These are phyloP conservation scores for Apus apus DNA, from an alignment of 2,113 vertebrate species.

Conservation along the genomic window DNA sequence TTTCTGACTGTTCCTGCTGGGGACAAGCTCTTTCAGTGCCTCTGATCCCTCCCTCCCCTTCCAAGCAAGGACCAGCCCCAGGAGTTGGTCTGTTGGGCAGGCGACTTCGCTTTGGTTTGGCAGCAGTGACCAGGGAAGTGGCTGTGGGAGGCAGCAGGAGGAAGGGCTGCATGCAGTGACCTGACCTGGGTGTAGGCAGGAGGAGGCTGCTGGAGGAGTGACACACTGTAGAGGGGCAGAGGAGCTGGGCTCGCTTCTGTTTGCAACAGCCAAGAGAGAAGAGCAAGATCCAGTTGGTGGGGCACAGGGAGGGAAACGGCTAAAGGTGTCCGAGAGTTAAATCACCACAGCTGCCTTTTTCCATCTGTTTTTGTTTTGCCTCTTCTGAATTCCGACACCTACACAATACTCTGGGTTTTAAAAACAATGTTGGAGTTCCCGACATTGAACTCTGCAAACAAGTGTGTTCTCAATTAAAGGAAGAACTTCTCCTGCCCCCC, in stretches of 20 bases:
- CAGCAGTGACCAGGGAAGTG: too few species aligned
- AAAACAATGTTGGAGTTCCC: constrained; percentile 66
- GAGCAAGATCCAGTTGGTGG: background rate
- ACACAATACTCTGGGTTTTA: constrained; percentile 45
- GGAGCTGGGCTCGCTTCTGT: background rate
- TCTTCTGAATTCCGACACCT: constrained; percentile 67
- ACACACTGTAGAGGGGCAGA: background rate
- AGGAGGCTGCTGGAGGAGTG: background rate
- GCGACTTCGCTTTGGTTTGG: background rate
- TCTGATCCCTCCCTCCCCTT: background rate
- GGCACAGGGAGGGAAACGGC: background rate
- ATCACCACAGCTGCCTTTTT: constrained; percentile 62
- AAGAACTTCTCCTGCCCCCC: constrained; percentile 49
- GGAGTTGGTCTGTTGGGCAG: accelerated
- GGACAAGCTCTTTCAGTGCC: background rate
- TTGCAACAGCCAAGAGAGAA: background rate
- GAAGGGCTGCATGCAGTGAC: background rate
- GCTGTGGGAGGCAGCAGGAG: background rate
- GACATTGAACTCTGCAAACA: constrained; percentile 61
- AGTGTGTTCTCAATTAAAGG: constrained; percentile 71
- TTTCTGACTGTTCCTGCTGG: background rate
- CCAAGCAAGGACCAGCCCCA: background rate
- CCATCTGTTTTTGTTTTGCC: constrained; percentile 54
- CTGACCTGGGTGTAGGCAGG: background rate
- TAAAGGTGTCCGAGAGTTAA: constrained; percentile 43